Conservation (phyloP, 1,140 invertebrate species). For the Leptinotarsa lineolata region DNA sequence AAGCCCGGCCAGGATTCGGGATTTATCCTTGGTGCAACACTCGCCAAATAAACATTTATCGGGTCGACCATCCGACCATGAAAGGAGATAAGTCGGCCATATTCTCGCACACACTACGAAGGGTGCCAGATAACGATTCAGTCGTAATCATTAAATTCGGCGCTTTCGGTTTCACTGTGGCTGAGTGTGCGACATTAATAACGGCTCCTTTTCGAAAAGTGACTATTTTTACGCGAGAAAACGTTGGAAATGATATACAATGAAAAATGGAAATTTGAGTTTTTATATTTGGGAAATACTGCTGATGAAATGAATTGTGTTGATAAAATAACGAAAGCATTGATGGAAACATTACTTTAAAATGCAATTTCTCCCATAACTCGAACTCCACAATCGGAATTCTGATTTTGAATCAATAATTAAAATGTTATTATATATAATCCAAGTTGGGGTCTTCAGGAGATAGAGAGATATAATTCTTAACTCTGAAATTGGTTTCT, state of each 20-base stretch:
- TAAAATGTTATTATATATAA: too few relatives aligned
- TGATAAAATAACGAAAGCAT: too few relatives aligned
- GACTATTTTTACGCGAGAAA: background rate
- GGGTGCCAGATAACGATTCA: conserved; percentile 10
- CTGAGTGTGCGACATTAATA: conserved; percentile 2
- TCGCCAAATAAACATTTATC: conserved; percentile 24
- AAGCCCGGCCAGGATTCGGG: background rate
- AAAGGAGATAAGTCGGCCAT: conserved; percentile 23
- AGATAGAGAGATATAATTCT: too few relatives aligned
- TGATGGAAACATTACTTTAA: too few relatives aligned
- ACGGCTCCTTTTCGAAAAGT: background rate
- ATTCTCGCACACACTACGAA: conserved; percentile 11
- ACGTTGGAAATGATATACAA: background rate
- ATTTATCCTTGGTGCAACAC: conserved; percentile 12
- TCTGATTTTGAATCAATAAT: too few relatives aligned
- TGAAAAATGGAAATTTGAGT: background rate
- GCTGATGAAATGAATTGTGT: too few relatives aligned
- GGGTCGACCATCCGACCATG: conserved; percentile 25
- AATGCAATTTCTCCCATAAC: too few relatives aligned
- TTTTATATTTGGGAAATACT: too few relatives aligned
- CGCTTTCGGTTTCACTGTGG: background rate
- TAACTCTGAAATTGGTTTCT: too few relatives aligned
- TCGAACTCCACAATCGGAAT: too few relatives aligned
- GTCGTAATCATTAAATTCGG: conserved; percentile 2
- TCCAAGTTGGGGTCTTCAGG: too few relatives aligned